Conservation (phyloP, 2,113 vertebrate genomes). For the Oreochromis tanganicae region DNA sequence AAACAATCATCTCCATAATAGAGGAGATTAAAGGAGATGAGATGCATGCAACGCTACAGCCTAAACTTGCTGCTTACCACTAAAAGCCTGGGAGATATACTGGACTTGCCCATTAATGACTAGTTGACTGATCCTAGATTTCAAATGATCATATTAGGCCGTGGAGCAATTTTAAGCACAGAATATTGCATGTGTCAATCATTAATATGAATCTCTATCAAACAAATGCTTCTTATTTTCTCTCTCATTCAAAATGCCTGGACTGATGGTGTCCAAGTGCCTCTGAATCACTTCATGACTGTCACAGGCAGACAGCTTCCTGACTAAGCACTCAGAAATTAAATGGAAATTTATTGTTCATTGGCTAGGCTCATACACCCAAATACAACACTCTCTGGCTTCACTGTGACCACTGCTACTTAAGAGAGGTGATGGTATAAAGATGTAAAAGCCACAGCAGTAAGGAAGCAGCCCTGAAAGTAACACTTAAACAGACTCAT, state of each 20-base stretch:
- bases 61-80: not conserved
- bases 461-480: not conserved
- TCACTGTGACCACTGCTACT: not conserved
- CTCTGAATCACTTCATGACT: constrained; percentile 19
- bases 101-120: not conserved
- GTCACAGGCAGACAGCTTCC: not conserved
- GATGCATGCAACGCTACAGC: not conserved
- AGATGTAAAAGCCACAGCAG: not conserved
- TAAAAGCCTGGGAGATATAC: not conserved
- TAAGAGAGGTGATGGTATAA: not conserved
- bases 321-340: not conserved
- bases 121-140: not conserved
- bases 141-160: not conserved
- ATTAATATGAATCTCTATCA: not conserved
- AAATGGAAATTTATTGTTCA: not conserved
- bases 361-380: not conserved
- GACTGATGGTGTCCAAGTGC: not conserved
- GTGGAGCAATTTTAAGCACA: not conserved
- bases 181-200: not conserved
- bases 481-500: not conserved
- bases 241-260: not conserved
- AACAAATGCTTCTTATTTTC: not conserved
- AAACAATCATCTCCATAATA: not conserved
- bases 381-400: not conserved
- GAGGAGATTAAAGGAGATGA: constrained; percentile 17